Conservation (phyloP, 1,140 invertebrate genomes). For the Solenopsis fugax region DNA sequence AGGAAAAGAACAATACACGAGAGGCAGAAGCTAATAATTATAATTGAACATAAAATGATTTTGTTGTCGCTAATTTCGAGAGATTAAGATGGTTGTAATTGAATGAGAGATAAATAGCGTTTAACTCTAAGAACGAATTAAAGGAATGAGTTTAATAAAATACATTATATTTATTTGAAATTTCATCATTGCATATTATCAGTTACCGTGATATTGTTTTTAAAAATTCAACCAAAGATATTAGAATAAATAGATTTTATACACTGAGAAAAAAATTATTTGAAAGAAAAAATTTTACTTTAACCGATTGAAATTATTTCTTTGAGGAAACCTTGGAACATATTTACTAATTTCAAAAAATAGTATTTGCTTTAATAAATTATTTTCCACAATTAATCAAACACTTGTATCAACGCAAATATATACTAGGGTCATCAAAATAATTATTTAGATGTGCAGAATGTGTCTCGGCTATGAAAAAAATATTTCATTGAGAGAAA, state of each 20-base stretch:
- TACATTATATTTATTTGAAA: conserved; percentile 18
- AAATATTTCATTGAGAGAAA: too few relatives aligned
- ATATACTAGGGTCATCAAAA: too few relatives aligned
- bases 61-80: background rate
- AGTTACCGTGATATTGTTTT: background rate
- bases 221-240: background rate
- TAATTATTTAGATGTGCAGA: too few relatives aligned
- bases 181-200: background rate
- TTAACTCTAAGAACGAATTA: background rate
- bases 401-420: too few relatives aligned
- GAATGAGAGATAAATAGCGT: background rate
- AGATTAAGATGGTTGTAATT: background rate
- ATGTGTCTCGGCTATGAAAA: too few relatives aligned
- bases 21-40: conserved; percentile 16
- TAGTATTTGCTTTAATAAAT: too few relatives aligned
- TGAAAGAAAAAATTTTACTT: too few relatives aligned
- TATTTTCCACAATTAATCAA: too few relatives aligned
- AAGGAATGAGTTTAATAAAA: conserved; percentile 10
- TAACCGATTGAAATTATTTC: too few relatives aligned
- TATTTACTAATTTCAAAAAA: too few relatives aligned
- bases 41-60: background rate
- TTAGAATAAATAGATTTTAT: background rate
- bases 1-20: background rate
- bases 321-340: too few relatives aligned
- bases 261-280: too few relatives aligned